Conservation (phyloP, 2,113 vertebrate genomes). For the Aptenodytes patagonicus region DNA sequence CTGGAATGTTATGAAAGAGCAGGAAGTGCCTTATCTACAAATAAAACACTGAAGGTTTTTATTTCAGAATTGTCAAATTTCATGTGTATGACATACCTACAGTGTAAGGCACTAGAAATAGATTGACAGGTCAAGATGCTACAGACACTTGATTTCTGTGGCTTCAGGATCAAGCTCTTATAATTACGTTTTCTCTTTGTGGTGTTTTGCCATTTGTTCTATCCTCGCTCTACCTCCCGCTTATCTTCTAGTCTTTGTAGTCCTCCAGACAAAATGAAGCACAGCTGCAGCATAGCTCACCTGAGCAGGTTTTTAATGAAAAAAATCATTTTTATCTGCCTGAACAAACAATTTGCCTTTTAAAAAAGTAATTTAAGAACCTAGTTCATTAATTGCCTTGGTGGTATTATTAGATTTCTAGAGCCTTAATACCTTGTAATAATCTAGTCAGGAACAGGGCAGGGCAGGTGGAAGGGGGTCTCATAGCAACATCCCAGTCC, state of each 20-base stretch:
- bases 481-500: neutral
- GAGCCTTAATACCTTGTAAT: neutral
- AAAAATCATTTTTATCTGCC: slow-evolving; percentile 3
- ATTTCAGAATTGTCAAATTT: neutral
- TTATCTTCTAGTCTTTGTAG: neutral
- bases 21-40: neutral
- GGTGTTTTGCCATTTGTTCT: neutral
- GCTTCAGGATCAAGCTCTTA: neutral
- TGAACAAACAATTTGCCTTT: neutral
- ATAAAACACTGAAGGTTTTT: neutral
- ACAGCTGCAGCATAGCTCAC: neutral
- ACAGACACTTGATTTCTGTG: neutral
- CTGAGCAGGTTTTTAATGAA: neutral
- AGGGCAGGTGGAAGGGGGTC: neutral
- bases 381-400: slow-evolving; percentile 41
- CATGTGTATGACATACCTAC: neutral
- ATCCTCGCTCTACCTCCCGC: neutral
- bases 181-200: neutral
- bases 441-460: neutral
- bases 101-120: neutral
- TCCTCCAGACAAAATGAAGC: neutral
- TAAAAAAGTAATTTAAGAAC: neutral
- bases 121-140: neutral
- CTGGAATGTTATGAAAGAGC: neutral
- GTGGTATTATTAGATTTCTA: slow-evolving; percentile 28